These are phyloP conservation scores for Peromyscus aztecus DNA, from an alignment of 2,797 vertebrate genomes.

Conservation along the genomic window DNA sequence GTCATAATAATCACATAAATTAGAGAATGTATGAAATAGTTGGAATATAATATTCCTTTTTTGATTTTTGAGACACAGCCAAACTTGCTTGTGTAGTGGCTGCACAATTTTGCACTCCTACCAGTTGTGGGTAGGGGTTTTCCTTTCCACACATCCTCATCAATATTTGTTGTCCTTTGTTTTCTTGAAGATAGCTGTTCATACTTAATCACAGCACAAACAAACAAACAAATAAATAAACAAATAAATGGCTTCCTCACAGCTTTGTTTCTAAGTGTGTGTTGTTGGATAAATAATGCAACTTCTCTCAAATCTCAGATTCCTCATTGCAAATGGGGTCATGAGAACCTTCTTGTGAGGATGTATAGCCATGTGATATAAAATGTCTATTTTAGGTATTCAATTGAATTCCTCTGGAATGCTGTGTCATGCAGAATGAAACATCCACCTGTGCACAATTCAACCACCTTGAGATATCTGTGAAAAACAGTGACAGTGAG, in stretches of 20 bases:
- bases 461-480: background rate
- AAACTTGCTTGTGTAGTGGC: background rate
- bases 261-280: slow-evolving; percentile 23
- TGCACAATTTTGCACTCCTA: background rate
- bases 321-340: background rate
- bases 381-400: background rate
- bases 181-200: background rate
- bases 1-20: background rate
- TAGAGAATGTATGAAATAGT: background rate
- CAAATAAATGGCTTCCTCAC: background rate
- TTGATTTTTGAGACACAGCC: background rate
- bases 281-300: background rate
- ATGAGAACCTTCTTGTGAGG: background rate
- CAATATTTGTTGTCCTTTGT: background rate
- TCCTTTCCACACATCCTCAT: no score
- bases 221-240: background rate
- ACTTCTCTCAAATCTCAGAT: background rate
- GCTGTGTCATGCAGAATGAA: background rate
- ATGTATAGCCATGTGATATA: background rate
- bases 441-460: background rate
- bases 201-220: background rate
- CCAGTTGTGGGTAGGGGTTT: background rate
- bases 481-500: accelerated
- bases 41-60: background rate
- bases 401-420: background rate